Percentiles rank a stretch among this genome's conserved stretches.
Evolutionary conservation across 2,797 vertebrate species (phyloP).

Genomic region (Spea hammondii): DNA sequence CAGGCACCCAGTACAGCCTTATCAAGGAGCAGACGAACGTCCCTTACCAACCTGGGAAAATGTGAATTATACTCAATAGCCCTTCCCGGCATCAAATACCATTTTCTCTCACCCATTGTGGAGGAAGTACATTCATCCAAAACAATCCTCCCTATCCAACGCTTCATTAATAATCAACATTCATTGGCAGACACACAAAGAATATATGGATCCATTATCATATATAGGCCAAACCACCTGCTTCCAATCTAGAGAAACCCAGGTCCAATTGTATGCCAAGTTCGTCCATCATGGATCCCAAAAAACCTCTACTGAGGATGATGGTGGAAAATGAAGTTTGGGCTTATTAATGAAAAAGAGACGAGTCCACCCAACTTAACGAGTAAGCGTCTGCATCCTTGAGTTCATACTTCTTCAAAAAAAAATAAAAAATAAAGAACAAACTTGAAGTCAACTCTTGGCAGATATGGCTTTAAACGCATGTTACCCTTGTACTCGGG

Average conservation of each 20-base stretch:
- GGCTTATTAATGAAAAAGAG: conserved; percentile 30
- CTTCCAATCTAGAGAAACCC: conserved; percentile 23
- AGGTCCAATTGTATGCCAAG: background rate
- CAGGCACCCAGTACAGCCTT: conserved; percentile 49
- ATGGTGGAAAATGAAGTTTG: conserved; percentile 15
- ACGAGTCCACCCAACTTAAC: conserved; percentile 38
- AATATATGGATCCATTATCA: conserved; percentile 16
- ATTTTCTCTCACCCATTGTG: conserved; percentile 29
- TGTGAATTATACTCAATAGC: conserved; percentile 49
- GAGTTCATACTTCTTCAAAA: conserved; percentile 21
- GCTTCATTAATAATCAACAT: conserved; percentile 30
- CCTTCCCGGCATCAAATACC: conserved; percentile 44
- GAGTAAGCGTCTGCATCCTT: conserved; percentile 41
- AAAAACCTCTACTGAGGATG: conserved; percentile 8
- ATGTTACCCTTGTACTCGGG: conserved; percentile 35
- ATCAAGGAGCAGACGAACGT: conserved; percentile 42
- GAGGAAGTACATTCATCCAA: conserved; percentile 46
- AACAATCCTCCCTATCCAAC: conserved; percentile 26
- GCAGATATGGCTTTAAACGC: conserved; percentile 53
- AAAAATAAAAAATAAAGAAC: background rate
- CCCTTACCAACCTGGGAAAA: conserved; percentile 49
- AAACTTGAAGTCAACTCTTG: conserved; percentile 49
- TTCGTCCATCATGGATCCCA: conserved; percentile 27
- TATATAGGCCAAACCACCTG: conserved; percentile 9
- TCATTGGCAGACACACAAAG: conserved; percentile 45